Evolutionary conservation across 2,888 invertebrate genomes (phyloP).

Genomic region (Anaspis maculata): DNA sequence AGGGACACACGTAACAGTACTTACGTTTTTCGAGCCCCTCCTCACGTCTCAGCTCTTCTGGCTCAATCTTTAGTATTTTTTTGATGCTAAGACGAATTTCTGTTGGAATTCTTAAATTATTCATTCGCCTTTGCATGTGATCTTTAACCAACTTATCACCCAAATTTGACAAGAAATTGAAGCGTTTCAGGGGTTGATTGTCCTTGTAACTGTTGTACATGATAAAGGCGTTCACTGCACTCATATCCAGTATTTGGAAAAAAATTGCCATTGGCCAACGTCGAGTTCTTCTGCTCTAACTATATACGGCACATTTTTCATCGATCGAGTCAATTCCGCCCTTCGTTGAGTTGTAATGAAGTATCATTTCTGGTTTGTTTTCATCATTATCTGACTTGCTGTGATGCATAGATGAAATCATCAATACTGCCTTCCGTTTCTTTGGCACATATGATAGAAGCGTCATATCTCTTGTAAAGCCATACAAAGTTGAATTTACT

Average conservation of each 20-base stretch:
- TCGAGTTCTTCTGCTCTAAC: neutral
- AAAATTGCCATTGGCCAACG: slow-evolving; percentile 4
- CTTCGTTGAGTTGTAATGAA: slow-evolving; percentile 2
- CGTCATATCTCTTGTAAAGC: neutral
- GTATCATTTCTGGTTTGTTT: slow-evolving; percentile 1
- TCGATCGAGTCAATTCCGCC: slow-evolving; percentile 2
- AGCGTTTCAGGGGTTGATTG: neutral
- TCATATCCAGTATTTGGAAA: slow-evolving; percentile 1
- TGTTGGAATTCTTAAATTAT: too few species aligned
- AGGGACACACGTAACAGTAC: too few species aligned
- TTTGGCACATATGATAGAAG: slow-evolving; percentile 1
- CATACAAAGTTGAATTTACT: neutral
- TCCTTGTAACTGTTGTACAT: neutral
- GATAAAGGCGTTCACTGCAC: slow-evolving; percentile 1
- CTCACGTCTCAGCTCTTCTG: too few species aligned
- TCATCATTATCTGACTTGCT: slow-evolving; percentile 3
- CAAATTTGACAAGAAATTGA: neutral
- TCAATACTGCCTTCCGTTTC: neutral
- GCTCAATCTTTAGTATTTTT: neutral
- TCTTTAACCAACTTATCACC: neutral
- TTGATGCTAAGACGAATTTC: too few species aligned
- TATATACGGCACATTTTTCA: neutral
- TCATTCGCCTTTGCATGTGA: neutral
- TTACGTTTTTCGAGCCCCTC: too few species aligned
- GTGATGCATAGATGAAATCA: slow-evolving; percentile 2